Evolutionary conservation across 2,888 invertebrate genomes (phyloP), one percentile per base, ranked within the genome.

Genomic region (Tenthredo distinguenda): DNA sequence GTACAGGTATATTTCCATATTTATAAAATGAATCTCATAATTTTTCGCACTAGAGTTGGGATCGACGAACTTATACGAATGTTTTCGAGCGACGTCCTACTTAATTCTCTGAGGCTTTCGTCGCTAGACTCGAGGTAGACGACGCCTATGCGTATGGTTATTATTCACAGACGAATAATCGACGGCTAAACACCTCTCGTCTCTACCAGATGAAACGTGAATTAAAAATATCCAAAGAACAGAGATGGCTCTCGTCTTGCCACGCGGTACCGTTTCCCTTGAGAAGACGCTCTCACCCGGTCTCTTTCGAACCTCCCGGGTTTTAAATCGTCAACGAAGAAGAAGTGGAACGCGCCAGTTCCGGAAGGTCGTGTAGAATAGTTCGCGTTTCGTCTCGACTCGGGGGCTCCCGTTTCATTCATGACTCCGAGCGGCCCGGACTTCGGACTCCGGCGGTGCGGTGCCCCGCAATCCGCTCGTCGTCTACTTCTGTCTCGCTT

Each of bases 291-390:
- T 68, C 31, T 40, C 72, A 84, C 40, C 50, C 68, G 84, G 50
- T 68, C 43, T 55, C 65, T 74, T 68, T 84, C 84, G 84, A 88
- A 83, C 76, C 85, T 79, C 74, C 71, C 83, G 43, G 21, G 85
- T 85, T 86, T 84, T 83, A 79, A 85, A 85, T 81, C 79, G 84
- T 76, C 87, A 85, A 84, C 87, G 87, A 87, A 68, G 68, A 68
- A 89, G 86, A 89, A 90, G 89, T 88, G 87, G 89, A 89, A 89
- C 88, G 87, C 86, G 87, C 88, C 89, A 87, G 88, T 88, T 89
- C 89, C 88, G 89, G 90, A 90, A 90, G 89, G 90, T 90, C 89
- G 90, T 88, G 87, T 87, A 88, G 88, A 88, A 87, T 88, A 87
- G 86, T 85, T 86, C 85, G 86, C 82, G 79, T 72, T 77, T 86